Evolutionary conservation across 2,888 invertebrate species (phyloP).

Genomic region (Synergus laeviventris): DNA sequence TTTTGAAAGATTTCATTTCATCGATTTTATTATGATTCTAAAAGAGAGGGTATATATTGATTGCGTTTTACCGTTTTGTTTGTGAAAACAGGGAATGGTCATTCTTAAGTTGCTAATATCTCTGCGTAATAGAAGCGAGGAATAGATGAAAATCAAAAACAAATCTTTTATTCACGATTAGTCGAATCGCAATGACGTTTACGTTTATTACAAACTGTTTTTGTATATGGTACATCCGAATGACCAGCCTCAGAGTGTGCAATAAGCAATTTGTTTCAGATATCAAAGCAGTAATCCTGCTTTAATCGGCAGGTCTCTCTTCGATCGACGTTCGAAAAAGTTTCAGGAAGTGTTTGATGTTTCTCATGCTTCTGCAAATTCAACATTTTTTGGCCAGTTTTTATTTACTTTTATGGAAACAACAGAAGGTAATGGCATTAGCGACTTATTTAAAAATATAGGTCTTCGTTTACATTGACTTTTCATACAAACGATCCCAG

Average conservation of each 20-base stretch:
- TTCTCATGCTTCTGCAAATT: too few relatives aligned
- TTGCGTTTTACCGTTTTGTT: not conserved
- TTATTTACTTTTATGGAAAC: too few relatives aligned
- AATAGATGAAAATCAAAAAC: not conserved
- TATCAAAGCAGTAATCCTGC: too few relatives aligned
- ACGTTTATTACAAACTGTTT: not conserved
- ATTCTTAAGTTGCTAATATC: constrained; percentile 4
- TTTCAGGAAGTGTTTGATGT: too few relatives aligned
- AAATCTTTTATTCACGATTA: constrained; percentile 1
- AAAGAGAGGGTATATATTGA: not conserved
- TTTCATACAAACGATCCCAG: too few relatives aligned
- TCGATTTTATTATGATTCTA: not conserved
- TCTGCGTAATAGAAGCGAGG: not conserved
- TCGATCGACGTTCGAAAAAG: too few relatives aligned
- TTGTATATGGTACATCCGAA: not conserved
- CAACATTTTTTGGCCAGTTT: too few relatives aligned
- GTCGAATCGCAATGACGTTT: not conserved
- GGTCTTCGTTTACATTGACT: too few relatives aligned
- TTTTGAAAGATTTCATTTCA: not conserved
- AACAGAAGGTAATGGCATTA: too few relatives aligned
- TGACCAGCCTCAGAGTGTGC: not conserved
- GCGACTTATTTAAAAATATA: too few relatives aligned
- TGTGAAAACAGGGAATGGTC: not conserved
- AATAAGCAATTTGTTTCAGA: not conserved
- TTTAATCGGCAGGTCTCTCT: too few relatives aligned